A percentile compares a stretch with the other conserved stretches of the same genome.
Conservation (phyloP, 1,140 invertebrate species). For the Aradophagus sp. region DNA sequence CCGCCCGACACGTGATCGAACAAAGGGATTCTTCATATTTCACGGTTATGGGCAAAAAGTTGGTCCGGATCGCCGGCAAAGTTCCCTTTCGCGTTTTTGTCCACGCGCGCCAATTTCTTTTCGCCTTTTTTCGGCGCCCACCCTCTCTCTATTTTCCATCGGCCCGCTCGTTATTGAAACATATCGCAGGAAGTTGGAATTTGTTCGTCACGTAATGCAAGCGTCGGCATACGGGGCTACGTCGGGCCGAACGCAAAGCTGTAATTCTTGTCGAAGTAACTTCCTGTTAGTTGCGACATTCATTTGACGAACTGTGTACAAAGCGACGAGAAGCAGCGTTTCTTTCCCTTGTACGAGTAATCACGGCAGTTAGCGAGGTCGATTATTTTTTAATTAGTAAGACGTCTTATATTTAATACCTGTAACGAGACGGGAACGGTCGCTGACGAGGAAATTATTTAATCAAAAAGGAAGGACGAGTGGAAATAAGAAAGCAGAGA, state of each 20-base stretch:
- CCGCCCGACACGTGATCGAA: conserved; percentile 24
- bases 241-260: conserved; percentile 6
- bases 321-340: conserved; percentile 22
- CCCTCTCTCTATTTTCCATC: conserved; percentile 5
- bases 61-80: conserved; percentile 12
- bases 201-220: conserved; percentile 44
- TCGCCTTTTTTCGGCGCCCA: no score
- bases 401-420: conserved; percentile 43
- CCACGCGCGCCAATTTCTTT: not conserved
- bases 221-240: conserved; percentile 11
- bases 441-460: conserved; percentile 33
- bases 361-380: conserved; percentile 35
- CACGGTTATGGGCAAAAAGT: conserved; percentile 25
- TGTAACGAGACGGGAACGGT: conserved; percentile 25
- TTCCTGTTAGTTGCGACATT: conserved; percentile 44
- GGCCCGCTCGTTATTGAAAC: conserved; percentile 22
- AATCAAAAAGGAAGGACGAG: no score
- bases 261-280: conserved; percentile 32
- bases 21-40: conserved; percentile 49
- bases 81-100: not conserved
- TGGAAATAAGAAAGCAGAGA: conserved; percentile 18
- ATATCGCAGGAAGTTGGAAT: conserved; percentile 32
- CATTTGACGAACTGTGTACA: conserved; percentile 40
- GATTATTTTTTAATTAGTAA: conserved; percentile 42
- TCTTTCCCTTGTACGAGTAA: conserved; percentile 18